phyloP scores from a whole-genome alignment of 53 echinoderm and acorn worm species.

The Pentamera pediparva region DNA sequence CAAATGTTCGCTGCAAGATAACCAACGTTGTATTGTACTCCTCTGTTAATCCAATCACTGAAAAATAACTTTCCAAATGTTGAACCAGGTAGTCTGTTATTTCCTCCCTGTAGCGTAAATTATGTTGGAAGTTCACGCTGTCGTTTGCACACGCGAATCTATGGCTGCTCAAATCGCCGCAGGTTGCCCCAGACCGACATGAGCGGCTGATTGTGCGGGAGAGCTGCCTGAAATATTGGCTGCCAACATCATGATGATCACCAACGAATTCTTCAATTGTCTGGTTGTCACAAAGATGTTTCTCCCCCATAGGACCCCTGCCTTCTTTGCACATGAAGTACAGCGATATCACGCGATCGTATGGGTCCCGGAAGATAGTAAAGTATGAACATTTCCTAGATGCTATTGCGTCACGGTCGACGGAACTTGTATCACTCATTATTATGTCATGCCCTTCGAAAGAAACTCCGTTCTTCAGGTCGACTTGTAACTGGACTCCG shows the following conservation, averaged over 20 bases:
- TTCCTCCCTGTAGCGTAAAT: conserved; percentile 17
- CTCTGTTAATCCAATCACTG: conserved; percentile 76
- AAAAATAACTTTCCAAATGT: conserved; percentile 75
- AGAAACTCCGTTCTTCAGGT: too few relatives aligned
- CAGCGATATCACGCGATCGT: conserved; percentile 70
- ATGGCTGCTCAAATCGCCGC: neutral
- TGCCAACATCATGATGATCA: neutral
- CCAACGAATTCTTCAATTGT: neutral
- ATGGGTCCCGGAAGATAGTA: conserved; percentile 82
- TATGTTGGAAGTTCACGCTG: neutral
- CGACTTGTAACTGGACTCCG: too few relatives aligned
- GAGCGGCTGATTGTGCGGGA: neutral
- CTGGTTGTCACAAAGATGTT: neutral
- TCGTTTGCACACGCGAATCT: neutral
- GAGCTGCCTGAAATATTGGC: neutral
- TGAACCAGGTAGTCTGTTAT: conserved; percentile 49
- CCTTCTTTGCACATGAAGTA: conserved; percentile 59
- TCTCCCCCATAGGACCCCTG: neutral
- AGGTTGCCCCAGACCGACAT: neutral
- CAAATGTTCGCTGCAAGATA: conserved; percentile 61
- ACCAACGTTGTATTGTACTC: conserved; percentile 62
- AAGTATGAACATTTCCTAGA: conserved; percentile 66
- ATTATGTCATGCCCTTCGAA: neutral
- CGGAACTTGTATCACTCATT: conserved; percentile 5
- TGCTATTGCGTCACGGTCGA: neutral